Percentiles rank a stretch among this genome's conserved stretches.
phyloP scores from a whole-genome alignment of 1,140 invertebrate genomes.

The Drosophila bocqueti region DNA sequence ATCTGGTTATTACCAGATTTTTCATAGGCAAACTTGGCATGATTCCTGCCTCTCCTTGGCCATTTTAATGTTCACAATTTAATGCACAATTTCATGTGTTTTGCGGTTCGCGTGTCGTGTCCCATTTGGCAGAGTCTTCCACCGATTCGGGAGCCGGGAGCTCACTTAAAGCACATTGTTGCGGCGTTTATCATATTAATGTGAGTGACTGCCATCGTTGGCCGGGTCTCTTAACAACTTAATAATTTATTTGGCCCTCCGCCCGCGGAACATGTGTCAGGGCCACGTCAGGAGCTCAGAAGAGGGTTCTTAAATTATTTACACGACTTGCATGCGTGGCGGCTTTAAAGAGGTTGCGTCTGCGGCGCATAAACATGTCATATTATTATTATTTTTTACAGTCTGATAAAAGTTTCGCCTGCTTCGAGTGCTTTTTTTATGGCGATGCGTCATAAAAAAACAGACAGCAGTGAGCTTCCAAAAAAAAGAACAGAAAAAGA shows the following conservation, averaged over 20 bases:
- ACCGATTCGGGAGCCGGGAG: constrained; percentile 13
- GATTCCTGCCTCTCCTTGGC: constrained; percentile 3
- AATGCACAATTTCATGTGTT: constrained; percentile 10
- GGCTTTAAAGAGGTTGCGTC: constrained; percentile 64
- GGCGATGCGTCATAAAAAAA: constrained; percentile 71
- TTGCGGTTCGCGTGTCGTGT: constrained; percentile 2
- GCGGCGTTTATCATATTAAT: constrained; percentile 61
- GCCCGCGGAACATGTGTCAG: constrained; percentile 64
- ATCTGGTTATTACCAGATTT: background rate
- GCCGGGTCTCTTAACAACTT: constrained; percentile 68
- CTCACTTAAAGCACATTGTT: constrained; percentile 48
- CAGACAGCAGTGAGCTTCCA: constrained; percentile 27
- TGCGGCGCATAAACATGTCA: constrained; percentile 76
- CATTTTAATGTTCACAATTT: constrained; percentile 22
- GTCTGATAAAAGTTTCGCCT: constrained; percentile 65
- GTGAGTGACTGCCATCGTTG: constrained; percentile 62
- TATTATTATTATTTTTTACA: constrained; percentile 75
- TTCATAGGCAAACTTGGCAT: constrained; percentile 18
- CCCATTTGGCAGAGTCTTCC: constrained; percentile 29
- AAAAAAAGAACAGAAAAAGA: constrained; percentile 1
- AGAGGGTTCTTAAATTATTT: constrained; percentile 69
- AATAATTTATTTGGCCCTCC: constrained; percentile 72
- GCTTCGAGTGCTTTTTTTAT: constrained; percentile 61
- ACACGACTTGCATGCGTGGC: constrained; percentile 79
- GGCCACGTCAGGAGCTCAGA: constrained; percentile 41